phyloP scores from a whole-genome alignment of 2,888 invertebrate genomes.

The Aplocera efformata region DNA sequence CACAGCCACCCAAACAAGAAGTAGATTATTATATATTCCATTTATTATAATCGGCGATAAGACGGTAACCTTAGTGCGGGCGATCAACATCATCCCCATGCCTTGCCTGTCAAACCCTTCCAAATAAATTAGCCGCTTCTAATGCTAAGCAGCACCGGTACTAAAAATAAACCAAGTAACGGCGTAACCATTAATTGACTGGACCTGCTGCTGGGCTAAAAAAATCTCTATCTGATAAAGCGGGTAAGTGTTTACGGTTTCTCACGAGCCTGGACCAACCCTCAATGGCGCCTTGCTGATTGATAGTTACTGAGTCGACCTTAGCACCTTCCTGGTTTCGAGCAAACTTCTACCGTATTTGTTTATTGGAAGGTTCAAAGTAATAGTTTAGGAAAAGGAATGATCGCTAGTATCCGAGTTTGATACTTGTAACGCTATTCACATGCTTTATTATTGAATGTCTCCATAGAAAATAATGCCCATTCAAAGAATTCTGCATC shows the following conservation, averaged over 20 bases:
- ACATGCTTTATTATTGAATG: constrained; percentile 32
- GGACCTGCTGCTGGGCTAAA: constrained; percentile 73
- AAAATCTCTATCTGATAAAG: constrained; percentile 76
- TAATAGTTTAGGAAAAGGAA: constrained; percentile 11
- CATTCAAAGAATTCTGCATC: constrained; percentile 80
- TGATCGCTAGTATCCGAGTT: constrained; percentile 16
- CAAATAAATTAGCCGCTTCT: constrained; percentile 66
- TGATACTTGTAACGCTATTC: constrained; percentile 24
- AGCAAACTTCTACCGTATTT: constrained; percentile 37
- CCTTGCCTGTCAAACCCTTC: constrained; percentile 66
- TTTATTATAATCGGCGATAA: constrained; percentile 47
- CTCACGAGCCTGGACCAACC: constrained; percentile 76
- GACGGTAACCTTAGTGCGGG: constrained; percentile 40
- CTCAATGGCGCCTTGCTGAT: constrained; percentile 80
- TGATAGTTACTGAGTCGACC: constrained; percentile 71
- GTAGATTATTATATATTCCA: constrained; percentile 35
- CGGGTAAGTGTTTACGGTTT: constrained; percentile 79
- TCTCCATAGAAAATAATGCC: constrained; percentile 40
- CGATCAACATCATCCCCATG: constrained; percentile 59
- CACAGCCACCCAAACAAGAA: constrained; percentile 29
- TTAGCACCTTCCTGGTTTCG: constrained; percentile 51
- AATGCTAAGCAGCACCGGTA: constrained; percentile 64
- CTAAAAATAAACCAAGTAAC: constrained; percentile 75
- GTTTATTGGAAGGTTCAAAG: constrained; percentile 29
- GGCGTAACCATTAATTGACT: constrained; percentile 77